Evolutionary conservation across 2,113 vertebrate genomes (phyloP).

Genomic region (Athene cunicularia): DNA sequence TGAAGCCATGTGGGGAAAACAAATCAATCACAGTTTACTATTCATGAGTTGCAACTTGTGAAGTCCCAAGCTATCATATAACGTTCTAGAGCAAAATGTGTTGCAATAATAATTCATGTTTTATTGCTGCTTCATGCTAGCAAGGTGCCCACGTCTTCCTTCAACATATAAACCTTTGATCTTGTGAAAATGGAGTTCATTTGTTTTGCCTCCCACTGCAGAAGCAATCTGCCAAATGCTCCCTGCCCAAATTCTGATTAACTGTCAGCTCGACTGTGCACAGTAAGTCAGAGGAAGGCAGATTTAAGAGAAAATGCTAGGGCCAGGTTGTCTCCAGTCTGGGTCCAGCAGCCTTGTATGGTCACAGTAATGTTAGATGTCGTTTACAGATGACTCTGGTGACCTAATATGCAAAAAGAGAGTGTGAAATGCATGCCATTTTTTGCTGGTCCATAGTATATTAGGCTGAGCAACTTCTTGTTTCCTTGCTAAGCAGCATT

Average conservation of each 20-base stretch:
- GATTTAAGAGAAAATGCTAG: not conserved
- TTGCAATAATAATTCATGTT: not conserved
- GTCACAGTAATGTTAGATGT: not conserved
- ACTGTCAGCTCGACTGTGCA: not conserved
- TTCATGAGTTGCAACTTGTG: not conserved
- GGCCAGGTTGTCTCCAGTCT: not conserved
- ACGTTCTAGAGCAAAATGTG: conserved; percentile 3
- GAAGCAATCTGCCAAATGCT: not conserved
- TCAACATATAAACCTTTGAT: conserved; percentile 21
- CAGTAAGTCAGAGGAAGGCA: not conserved
- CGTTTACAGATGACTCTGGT: not conserved
- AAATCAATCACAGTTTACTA: conserved; percentile 40
- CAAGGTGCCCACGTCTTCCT: not conserved
- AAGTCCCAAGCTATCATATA: not conserved
- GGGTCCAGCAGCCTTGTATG: not conserved
- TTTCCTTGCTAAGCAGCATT: not conserved
- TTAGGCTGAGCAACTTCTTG: not conserved
- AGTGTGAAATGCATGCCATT: not conserved
- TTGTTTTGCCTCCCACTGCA: conserved; percentile 13
- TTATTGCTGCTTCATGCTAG: conserved; percentile 15
- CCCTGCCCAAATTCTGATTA: not conserved
- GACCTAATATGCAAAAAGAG: not conserved
- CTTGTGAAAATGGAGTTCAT: conserved; percentile 1
- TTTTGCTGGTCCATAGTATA: fast-evolving
- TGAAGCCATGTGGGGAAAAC: conserved; percentile 1